Percentiles rank a stretch among this genome's conserved stretches.
These are phyloP conservation scores for Aphrophora alni DNA, from an alignment of 2,888 invertebrate species.

Conservation along the genomic window DNA sequence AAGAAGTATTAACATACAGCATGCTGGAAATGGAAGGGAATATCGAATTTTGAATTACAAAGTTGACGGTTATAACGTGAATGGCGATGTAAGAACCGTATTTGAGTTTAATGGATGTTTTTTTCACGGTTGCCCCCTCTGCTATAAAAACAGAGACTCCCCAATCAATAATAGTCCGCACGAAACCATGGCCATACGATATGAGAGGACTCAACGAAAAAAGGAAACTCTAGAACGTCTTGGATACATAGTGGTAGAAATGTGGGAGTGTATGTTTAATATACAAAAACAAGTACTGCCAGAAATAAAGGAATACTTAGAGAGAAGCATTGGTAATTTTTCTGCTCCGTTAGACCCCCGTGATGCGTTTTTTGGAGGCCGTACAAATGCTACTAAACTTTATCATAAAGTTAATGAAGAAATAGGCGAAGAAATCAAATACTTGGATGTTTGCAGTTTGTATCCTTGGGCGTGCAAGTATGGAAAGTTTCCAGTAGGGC, in stretches of 20 bases:
- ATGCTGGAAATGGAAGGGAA: constrained; percentile 8
- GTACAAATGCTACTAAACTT: constrained; percentile 16
- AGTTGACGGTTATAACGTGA: constrained; percentile 45
- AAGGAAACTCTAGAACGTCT: not conserved
- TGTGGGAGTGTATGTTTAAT: constrained; percentile 41
- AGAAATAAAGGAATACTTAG: too few species aligned
- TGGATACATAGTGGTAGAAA: constrained; percentile 31
- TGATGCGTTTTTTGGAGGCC: constrained; percentile 9
- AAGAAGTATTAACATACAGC: not conserved
- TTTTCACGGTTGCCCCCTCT: constrained; percentile 39
- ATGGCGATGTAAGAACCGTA: constrained; percentile 29
- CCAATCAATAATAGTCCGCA: not conserved
- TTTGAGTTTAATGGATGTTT: constrained; percentile 39
- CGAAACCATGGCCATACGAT: constrained; percentile 1
- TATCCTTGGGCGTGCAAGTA: constrained; percentile 53
- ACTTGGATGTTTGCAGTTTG: constrained; percentile 50
- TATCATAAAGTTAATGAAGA: constrained; percentile 45
- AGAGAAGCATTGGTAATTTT: too few species aligned
- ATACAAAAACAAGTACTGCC: constrained; percentile 27
- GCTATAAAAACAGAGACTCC: constrained; percentile 17
- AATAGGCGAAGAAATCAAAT: constrained; percentile 48
- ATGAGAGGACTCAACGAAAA: constrained; percentile 11
- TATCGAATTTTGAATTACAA: constrained; percentile 44
- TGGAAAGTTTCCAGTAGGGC: constrained; percentile 51
- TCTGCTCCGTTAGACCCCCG: not conserved